Percentiles rank a stretch among this genome's conserved stretches.
Conservation (phyloP, 2,888 invertebrate species). For the Tanytarsus gracilentus region DNA sequence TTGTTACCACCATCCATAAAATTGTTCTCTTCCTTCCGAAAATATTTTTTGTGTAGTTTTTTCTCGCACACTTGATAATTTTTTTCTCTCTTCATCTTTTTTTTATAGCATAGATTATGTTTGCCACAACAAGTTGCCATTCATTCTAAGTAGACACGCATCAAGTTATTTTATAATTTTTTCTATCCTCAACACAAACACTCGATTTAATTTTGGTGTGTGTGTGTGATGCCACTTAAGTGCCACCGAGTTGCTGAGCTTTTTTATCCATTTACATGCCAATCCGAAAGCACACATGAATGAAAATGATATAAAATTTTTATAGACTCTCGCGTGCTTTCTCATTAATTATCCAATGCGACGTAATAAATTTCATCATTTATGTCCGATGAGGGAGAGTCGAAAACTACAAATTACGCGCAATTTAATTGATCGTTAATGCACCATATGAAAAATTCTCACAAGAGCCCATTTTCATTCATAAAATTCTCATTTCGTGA, state of each 20-base stretch:
- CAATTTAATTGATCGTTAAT: slow-evolving; percentile 14
- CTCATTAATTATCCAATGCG: background rate
- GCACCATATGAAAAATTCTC: background rate
- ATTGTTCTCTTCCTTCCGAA: background rate
- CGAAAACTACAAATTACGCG: slow-evolving; percentile 4
- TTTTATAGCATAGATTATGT: slow-evolving; percentile 33
- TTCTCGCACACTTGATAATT: slow-evolving; percentile 11
- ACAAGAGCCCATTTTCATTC: background rate
- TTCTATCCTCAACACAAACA: too few species aligned
- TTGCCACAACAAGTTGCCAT: slow-evolving; percentile 33
- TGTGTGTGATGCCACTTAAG: too few species aligned
- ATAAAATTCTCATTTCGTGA: background rate
- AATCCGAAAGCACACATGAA: too few species aligned
- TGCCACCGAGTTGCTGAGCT: too few species aligned
- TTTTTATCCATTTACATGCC: too few species aligned
- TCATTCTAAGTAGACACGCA: slow-evolving; percentile 26
- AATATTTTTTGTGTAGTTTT: slow-evolving; percentile 9
- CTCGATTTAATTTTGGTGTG: too few species aligned
- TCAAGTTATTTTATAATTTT: background rate
- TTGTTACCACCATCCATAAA: too few species aligned
- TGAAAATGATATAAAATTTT: too few species aligned
- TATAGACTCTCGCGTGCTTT: too few species aligned
- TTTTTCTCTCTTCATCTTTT: slow-evolving; percentile 28
- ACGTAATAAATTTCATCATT: background rate
- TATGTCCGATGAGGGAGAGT: background rate